Base-by-base conservation (phyloP, 2,888 invertebrate species). In the Seladonia tumulorum region DNA sequence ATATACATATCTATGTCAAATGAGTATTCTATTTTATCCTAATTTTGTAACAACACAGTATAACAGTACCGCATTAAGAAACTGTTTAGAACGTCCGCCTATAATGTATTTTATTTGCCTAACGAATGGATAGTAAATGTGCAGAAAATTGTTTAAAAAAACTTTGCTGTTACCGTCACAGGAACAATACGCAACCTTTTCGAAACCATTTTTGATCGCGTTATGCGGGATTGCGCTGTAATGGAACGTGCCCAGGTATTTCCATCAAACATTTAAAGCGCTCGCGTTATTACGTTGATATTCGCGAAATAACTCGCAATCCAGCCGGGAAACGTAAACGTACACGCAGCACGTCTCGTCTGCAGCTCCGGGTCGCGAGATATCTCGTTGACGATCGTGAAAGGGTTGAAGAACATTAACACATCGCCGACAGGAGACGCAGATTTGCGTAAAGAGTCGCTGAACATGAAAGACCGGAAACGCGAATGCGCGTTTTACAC, bases 371-470 rank as follows among this genome's bases (percentile, higher is more conserved):
- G 39, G 39, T 39, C 22, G 39, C 68, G 18, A 68, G 68, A 22
- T 68, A 68, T 68, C 68, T 68, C 39, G 68, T 35, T 22, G 35
- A 35, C 68, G 39, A 68, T 68, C 68, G 22, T 68, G 68, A 68
- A 68, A 22, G 68, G 68, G 68, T 68, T 68, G 18, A 68, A 68
- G 68, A 68, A 39, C 68, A 68, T 68, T 68, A 68, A 68, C 68
- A 68, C 68, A 22, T 68, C 12, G 68, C 39, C 18, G 68, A 39
- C 68, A 68, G 39, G 68, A 68, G 68, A 68, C 68, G 68, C 68
- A 68, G 68, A 68, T 68, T 68, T 68, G 68, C 68, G 39, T 68
- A 16, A 39, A 39, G 35, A 68, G 35, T 39, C 68, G 68, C 22
- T 22, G 68, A 68, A 68, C 68, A 35, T 68, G 68, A 68, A 68